Percentiles rank a stretch among this genome's conserved stretches.
These are phyloP conservation scores for Resseliella maxima DNA, from an alignment of 2,888 invertebrate species.

Conservation along the genomic window DNA sequence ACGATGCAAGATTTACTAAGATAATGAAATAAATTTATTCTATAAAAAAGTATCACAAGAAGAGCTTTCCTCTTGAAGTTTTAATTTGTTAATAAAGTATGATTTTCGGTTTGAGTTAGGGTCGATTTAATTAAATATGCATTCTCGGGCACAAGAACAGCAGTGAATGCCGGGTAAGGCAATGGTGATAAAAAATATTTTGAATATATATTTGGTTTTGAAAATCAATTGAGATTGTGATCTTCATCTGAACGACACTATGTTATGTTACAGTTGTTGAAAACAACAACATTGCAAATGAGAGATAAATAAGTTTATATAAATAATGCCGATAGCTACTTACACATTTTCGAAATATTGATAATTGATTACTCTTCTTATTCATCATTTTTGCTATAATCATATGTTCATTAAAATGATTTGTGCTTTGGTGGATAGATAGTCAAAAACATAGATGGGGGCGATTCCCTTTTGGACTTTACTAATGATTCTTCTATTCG, in stretches of 20 bases:
- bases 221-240: neutral
- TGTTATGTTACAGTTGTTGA: neutral
- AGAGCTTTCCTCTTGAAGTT: neutral
- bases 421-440: neutral
- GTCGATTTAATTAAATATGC: conserved; percentile 21
- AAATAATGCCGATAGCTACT: neutral
- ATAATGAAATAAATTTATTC: neutral
- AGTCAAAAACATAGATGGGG: no score
- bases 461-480: neutral
- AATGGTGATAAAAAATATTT: neutral
- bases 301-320: neutral
- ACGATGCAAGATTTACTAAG: neutral
- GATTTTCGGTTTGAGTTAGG: neutral
- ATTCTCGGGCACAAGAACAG: neutral
- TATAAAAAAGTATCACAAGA: neutral
- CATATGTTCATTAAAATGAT: neutral
- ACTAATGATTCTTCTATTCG: neutral
- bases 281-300: neutral
- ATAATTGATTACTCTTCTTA: neutral
- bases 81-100: neutral
- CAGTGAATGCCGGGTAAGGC: neutral
- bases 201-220: neutral
- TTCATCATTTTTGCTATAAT: neutral
- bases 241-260: neutral
- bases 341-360: neutral